Base-by-base conservation (phyloP, 2,888 invertebrate species). In the Serripes groenlandicus region DNA sequence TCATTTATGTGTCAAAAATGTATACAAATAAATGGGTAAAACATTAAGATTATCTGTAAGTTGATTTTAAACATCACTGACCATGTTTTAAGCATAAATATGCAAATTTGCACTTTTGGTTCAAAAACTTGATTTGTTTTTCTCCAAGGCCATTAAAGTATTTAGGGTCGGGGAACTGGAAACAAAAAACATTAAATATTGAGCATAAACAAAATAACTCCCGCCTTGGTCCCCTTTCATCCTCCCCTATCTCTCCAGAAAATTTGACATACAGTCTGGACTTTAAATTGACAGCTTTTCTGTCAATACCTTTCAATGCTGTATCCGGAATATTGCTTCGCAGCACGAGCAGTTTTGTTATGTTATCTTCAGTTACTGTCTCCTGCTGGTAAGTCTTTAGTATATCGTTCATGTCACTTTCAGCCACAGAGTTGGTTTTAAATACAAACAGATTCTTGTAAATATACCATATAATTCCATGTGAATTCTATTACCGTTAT, bases 151-250 rank as follows among this genome's bases (percentile, higher is more conserved):
- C n/a, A n/a, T n/a, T n/a, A n/a, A n/a, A n/a, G n/a, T n/a, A n/a
- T n/a, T n/a, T n/a, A n/a, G n/a, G n/a, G n/a, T n/a, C n/a, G n/a
- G n/a, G n/a, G n/a, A n/a, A n/a, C n/a, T n/a, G n/a, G n/a, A n/a
- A n/a, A n/a, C n/a, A n/a, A n/a, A n/a, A n/a, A n/a, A n/a, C n/a
- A n/a, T n/a, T n/a, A n/a, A n/a, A n/a, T n/a, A n/a, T n/a, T n/a
- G n/a, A n/a, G n/a, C n/a, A n/a, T n/a, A n/a, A n/a, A n/a, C 79
- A 58, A 64, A 75, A 75, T 56, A 72, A 80, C 56, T 80, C 75
- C 42, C 75, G 49, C 18, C 80, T 62, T 28, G 71, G 75, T 32
- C 80, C 80, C 23, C 80, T 75, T 28, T 80, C 62, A 37, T 80
- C 80, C 37, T 71, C 42, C 18, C 75, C 80, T 30, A 71, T 37